Evolutionary conservation across 2,888 invertebrate species (phyloP), one percentile per base, ranked within the genome.

Genomic region (Pterobdella sp.): DNA sequence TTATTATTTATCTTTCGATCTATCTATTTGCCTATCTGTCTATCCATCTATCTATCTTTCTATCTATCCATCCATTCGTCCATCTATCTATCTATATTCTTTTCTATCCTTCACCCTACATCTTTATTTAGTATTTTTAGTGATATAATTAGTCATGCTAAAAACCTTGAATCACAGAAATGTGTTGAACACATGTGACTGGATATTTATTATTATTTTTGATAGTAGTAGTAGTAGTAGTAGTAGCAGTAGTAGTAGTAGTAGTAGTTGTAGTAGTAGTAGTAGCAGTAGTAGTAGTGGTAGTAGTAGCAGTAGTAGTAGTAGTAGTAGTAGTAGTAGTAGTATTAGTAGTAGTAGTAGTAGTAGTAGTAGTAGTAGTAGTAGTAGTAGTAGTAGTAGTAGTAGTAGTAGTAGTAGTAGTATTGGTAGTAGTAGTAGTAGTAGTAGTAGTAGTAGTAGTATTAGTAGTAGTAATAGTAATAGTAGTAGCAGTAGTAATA

Each of bases 391-490:
- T 26, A 56, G 60, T 56, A 56, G 60, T 56, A 56, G 60, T 56
- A 56, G 60, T 56, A 56, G 60, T 56, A 56, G 7, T 56, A 56
- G 60, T 7, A 56, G 60, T 56, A 56, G 60, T 56, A 56, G 60
- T 56, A 56, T 22, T 56, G 26, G 60, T 56, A 56, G 60, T 56
- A 56, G 60, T 56, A 56, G 60, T 56, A 56, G 60, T 56, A 56
- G 60, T 56, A 56, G 60, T 56, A 56, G 60, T 56, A 56, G 60
- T 56, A 56, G 60, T 56, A 56, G 60, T 56, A 56, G 60, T 56
- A 56, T 22, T 56, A 56, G 60, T 56, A 56, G 60, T 56, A 56
- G 60, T 56, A 56, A 26, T 56, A 56, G 60, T 56, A 56, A 26
- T 56, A 56, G 60, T 22, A 56, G 60, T 18, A 56, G 60, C 42